phyloP scores from a whole-genome alignment of 1,140 invertebrate species.

The Bombus sibiricus region DNA sequence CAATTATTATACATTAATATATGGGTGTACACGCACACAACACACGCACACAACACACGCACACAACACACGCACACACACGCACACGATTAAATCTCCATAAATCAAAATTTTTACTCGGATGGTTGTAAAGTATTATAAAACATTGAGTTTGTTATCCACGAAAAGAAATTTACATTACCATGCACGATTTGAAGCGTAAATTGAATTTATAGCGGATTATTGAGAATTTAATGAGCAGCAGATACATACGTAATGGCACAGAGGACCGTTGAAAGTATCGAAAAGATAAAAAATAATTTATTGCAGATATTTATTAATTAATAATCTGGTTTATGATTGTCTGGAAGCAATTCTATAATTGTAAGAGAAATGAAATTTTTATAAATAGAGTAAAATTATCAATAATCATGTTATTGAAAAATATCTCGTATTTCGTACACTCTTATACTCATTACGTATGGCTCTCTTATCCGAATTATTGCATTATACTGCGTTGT shows the following conservation, averaged over 20 bases:
- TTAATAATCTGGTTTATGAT: background rate
- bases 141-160: background rate
- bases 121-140: background rate
- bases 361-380: background rate
- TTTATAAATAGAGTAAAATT: background rate
- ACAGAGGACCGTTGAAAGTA: background rate
- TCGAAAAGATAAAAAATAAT: no score
- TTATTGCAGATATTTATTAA: background rate
- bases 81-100: background rate
- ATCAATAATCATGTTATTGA: no score
- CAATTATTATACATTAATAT: conserved; percentile 37
- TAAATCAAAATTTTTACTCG: background rate
- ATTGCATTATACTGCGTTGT: background rate
- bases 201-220: background rate
- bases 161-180: background rate
- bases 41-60: no score
- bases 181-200: background rate
- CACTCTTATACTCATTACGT: conserved; percentile 7
- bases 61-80: background rate
- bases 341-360: background rate
- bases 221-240: conserved; percentile 9
- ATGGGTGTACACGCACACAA: no score
- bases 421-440: background rate
- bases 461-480: background rate
- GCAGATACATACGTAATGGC: background rate